Conservation (phyloP, 2,797 vertebrate species). For the Sarcophilus harrisii region DNA sequence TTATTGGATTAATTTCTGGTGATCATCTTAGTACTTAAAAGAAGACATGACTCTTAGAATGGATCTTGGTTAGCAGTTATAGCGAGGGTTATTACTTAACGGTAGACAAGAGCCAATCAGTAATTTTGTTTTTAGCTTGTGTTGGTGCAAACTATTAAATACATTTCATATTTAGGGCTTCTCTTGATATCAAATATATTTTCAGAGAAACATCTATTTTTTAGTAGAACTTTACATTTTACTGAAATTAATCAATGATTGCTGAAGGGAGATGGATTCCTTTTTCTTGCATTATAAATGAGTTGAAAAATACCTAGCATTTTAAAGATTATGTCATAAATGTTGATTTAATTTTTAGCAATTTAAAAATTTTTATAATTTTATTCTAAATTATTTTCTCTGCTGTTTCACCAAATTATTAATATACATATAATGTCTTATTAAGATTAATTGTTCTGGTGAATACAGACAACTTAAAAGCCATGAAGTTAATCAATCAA, state of each 20-base stretch:
- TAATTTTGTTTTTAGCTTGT: conserved; percentile 35
- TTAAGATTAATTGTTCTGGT: background rate
- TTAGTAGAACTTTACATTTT: background rate
- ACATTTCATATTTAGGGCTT: conserved; percentile 21
- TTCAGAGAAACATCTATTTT: background rate
- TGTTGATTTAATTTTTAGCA: background rate
- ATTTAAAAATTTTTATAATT: background rate
- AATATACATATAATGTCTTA: background rate
- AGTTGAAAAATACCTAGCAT: background rate
- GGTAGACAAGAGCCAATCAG: background rate
- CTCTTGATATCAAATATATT: background rate
- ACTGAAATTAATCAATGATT: background rate
- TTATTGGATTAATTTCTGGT: background rate
- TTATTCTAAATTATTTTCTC: background rate
- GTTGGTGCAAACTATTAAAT: conserved; percentile 22
- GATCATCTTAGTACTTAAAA: background rate
- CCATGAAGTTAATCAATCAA: background rate
- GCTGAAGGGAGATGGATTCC: background rate
- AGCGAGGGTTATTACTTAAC: conserved; percentile 15
- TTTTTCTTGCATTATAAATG: background rate
- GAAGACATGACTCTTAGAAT: background rate
- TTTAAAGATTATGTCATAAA: background rate
- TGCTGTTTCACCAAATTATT: background rate
- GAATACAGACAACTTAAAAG: background rate
- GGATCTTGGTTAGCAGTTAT: conserved; percentile 19